Conservation (phyloP, 2,888 invertebrate species). For the Papilio gigon region DNA sequence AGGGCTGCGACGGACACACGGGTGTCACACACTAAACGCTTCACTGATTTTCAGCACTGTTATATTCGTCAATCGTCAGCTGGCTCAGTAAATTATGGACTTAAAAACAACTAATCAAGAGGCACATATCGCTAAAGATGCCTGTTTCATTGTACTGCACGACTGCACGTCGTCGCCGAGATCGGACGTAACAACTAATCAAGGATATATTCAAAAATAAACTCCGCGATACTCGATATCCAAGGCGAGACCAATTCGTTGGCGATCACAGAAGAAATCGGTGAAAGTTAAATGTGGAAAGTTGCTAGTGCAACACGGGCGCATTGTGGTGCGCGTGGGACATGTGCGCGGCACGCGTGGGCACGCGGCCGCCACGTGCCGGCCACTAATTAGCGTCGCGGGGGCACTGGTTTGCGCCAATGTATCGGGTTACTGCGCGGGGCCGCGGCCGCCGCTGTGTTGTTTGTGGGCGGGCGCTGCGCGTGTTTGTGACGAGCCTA, state of each 20-base stretch:
- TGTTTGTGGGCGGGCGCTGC: constrained; percentile 38
- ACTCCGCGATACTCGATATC: neutral
- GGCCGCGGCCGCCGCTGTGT: constrained; percentile 37
- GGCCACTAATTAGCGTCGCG: constrained; percentile 44
- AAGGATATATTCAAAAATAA: constrained; percentile 4
- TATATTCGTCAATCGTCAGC: too few species aligned
- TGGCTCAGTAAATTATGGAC: too few species aligned
- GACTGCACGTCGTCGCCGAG: neutral
- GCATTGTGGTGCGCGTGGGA: constrained; percentile 1
- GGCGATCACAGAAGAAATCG: constrained; percentile 9
- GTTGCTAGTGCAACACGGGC: constrained; percentile 15
- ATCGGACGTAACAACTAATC: neutral
- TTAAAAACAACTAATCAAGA: too few species aligned
- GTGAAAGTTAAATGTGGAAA: constrained; percentile 27
- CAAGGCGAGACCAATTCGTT: constrained; percentile 16
- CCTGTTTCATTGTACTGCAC: too few species aligned
- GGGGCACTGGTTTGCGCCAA: constrained; percentile 41
- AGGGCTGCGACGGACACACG: too few species aligned
- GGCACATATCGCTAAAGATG: too few species aligned
- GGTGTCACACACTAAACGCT: too few species aligned
- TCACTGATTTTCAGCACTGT: too few species aligned
- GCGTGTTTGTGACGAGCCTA: constrained; percentile 38
- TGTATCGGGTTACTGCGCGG: constrained; percentile 49
- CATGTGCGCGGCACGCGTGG: constrained; percentile 41
- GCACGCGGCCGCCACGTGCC: constrained; percentile 49